A percentile compares a stretch with the other conserved stretches of the same genome.
Evolutionary conservation across 2,888 invertebrate genomes (phyloP).

Genomic region (Blastobasis lacticolella): DNA sequence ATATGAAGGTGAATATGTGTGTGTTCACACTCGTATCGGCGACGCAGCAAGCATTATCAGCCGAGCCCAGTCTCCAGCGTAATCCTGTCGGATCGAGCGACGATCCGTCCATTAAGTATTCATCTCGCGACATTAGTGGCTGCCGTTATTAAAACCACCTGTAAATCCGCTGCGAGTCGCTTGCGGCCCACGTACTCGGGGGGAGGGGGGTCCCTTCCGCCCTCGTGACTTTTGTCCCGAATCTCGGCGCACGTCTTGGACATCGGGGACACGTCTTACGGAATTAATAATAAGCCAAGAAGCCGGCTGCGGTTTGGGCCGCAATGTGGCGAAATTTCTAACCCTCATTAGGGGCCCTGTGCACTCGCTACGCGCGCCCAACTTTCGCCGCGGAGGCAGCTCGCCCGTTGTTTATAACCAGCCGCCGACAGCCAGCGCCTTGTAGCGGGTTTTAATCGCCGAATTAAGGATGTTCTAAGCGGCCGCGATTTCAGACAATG

Average conservation of each 20-base stretch:
- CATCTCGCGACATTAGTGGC: constrained; percentile 70
- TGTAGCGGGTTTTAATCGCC: constrained; percentile 63
- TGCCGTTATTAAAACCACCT: constrained; percentile 73
- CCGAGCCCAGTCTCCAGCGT: constrained; percentile 31
- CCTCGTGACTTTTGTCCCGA: constrained; percentile 72
- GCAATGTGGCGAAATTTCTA: constrained; percentile 71
- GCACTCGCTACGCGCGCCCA: constrained; percentile 66
- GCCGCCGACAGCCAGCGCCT: constrained; percentile 61
- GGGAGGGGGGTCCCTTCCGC: constrained; percentile 49
- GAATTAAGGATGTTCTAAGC: constrained; percentile 60
- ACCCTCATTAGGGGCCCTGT: constrained; percentile 71
- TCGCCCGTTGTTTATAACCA: constrained; percentile 68
- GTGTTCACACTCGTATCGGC: too few relatives aligned
- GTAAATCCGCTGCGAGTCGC: constrained; percentile 51
- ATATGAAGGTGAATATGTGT: constrained; percentile 1
- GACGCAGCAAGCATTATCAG: constrained; percentile 26
- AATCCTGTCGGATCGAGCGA: constrained; percentile 38
- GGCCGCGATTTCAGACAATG: constrained; percentile 26
- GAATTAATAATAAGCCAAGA: constrained; percentile 76
- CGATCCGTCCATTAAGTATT: constrained; percentile 71
- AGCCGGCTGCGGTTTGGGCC: constrained; percentile 68
- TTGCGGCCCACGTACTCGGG: constrained; percentile 53
- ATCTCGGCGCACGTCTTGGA: constrained; percentile 74
- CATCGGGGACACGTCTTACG: constrained; percentile 75
- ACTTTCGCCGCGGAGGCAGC: constrained; percentile 60